These are phyloP conservation scores for Entomyzon cyanotis DNA, from an alignment of 2,113 vertebrate species.

Conservation along the genomic window DNA sequence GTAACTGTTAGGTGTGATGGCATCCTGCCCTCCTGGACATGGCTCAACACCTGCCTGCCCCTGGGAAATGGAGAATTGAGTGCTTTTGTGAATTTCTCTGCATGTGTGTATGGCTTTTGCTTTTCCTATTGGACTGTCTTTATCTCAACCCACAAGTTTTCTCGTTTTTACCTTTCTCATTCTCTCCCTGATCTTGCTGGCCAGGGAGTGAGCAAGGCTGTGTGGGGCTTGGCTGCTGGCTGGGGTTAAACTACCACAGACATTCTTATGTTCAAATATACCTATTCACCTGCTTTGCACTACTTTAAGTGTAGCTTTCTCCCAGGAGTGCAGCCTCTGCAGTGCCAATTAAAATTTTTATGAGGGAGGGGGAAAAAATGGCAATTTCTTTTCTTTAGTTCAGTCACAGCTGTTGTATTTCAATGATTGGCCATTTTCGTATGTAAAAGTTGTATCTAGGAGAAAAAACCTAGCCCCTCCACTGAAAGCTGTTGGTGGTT, in stretches of 20 bases:
- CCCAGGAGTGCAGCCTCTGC: neutral
- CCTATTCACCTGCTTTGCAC: neutral
- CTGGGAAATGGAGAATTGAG: neutral
- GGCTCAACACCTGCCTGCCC: neutral
- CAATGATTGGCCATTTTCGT: neutral
- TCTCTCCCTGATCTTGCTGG: neutral
- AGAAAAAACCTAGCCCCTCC: neutral
- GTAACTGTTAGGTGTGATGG: neutral
- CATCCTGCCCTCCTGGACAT: neutral
- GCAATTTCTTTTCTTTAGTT: neutral
- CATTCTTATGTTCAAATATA: neutral
- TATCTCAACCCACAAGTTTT: neutral
- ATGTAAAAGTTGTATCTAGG: neutral
- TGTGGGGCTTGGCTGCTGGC: neutral
- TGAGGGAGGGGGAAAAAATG: fast-evolving
- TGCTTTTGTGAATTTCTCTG: neutral
- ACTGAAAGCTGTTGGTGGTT: neutral
- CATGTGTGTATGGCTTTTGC: neutral
- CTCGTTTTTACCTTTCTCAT: neutral
- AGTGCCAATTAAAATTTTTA: neutral
- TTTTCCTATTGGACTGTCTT: neutral
- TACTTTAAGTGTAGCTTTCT: neutral
- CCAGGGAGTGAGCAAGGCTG: neutral
- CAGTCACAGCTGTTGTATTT: neutral
- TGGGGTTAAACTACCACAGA: neutral